A percentile compares a stretch with the other conserved stretches of the same genome.
phyloP scores from a whole-genome alignment of 92 coral and sea anemone species.

The Porites lobata region DNA sequence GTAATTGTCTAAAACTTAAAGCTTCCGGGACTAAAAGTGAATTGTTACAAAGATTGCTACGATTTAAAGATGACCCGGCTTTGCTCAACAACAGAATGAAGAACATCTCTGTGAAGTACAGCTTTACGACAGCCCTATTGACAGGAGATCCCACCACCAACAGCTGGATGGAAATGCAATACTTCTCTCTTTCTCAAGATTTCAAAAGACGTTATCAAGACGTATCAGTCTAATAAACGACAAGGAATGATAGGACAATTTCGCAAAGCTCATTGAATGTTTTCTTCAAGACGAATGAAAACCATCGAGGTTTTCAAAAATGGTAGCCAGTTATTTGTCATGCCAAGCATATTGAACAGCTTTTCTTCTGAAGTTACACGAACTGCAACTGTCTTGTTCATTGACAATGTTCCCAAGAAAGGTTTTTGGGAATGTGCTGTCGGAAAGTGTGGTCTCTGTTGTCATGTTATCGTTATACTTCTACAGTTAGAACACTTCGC shows the following conservation, averaged over 20 bases:
- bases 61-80: conserved; percentile 39
- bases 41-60: conserved; percentile 34
- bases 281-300: conserved; percentile 58
- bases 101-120: conserved; percentile 30
- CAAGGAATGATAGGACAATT: conserved; percentile 64
- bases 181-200: conserved; percentile 40
- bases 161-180: conserved; percentile 66
- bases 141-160: conserved; percentile 58
- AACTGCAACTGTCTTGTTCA: conserved; percentile 54
- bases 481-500: conserved; percentile 32
- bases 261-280: conserved; percentile 63
- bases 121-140: conserved; percentile 48
- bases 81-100: conserved; percentile 49
- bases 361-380: conserved; percentile 60
- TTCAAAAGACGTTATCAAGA: conserved; percentile 26
- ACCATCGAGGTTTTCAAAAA: conserved; percentile 44
- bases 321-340: conserved; percentile 23
- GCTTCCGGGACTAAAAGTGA: conserved; percentile 44
- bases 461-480: conserved; percentile 54
- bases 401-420: conserved; percentile 49
- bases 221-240: conserved; percentile 47
- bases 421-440: conserved; percentile 72
- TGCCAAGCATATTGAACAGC: conserved; percentile 63
- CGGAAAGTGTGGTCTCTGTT: conserved; percentile 62
- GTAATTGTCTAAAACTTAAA: not conserved